Base-by-base conservation (phyloP, 2,888 invertebrate genomes). In the Scaptomyza tumidula region DNA sequence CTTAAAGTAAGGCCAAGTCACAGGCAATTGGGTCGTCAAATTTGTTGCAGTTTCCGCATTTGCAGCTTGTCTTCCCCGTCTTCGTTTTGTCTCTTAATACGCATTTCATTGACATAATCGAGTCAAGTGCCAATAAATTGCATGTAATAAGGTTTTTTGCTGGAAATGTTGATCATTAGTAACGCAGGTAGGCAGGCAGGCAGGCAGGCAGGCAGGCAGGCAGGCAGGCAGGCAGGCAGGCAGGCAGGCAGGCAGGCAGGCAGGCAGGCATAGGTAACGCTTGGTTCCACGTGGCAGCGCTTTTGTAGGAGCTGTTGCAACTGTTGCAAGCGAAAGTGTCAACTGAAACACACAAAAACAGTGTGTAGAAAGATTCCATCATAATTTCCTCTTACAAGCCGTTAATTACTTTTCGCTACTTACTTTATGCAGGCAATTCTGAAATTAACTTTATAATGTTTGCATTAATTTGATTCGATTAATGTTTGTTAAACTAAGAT, bases 71-170 rank as follows among this genome's bases (percentile, higher is more conserved):
- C 29, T 14, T 11, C 48, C 6, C 2, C 31, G 31, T 31, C n/a
- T n/a, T n/a, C 27, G 27, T 31, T 31, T 9, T 31, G 31, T 31
- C 31, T 31, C 6, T 37, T 19, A 43, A 52, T 49, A 54, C 67
- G 58, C 79, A 61, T 43, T 80, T 84, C 64, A 76, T 76, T 82
- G 80, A 85, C 82, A 82, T 82, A 82, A 82, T 78, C 68, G 63
- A 71, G 43, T 52, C 60, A 65, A 80, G 80, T 85, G 86, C 78
- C 86, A 82, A 82, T 86, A 83, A 86, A 86, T 76, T 74, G 76
- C 71, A 73, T 54, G 70, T 68, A 80, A 78, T 85, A 14, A 37
- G 48, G 24, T 33, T 41, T 33, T 41, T 48, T 45, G 19, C 43
- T n/a, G 13, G 13, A n/a, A 39, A 14, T 39, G 14, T 14, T 44